phyloP scores from a whole-genome alignment of 1,140 invertebrate species.

The Propsilocerus akamusi region DNA sequence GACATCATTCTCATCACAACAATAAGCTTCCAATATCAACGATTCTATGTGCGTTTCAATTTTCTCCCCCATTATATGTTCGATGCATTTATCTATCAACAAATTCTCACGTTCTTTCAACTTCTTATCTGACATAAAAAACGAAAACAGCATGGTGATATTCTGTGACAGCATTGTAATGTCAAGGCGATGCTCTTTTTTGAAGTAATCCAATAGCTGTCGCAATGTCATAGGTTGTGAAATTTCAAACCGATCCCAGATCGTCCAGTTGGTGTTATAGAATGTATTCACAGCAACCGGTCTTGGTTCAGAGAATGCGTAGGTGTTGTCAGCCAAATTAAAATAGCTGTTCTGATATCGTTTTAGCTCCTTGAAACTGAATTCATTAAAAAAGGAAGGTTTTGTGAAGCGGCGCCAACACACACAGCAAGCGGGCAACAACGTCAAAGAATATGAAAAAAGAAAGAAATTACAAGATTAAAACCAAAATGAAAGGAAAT shows the following conservation, averaged over 20 bases:
- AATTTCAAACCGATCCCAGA: constrained; percentile 1
- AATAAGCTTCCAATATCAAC: background rate
- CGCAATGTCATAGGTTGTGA: background rate
- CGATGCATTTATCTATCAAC: background rate
- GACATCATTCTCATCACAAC: background rate
- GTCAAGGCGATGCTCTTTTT: background rate
- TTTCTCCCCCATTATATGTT: background rate
- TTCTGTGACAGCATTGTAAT: background rate
- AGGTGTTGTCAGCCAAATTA: background rate
- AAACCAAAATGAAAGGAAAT: too few relatives aligned
- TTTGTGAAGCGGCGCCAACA: too few relatives aligned
- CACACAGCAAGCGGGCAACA: too few relatives aligned
- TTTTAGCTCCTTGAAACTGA: background rate
- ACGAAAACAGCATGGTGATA: background rate
- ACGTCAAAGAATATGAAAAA: too few relatives aligned
- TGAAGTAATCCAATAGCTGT: background rate
- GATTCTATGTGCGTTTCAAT: background rate
- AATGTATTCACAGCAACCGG: background rate
- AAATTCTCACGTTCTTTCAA: background rate
- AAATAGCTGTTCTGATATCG: background rate
- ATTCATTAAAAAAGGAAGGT: background rate
- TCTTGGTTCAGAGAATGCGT: background rate
- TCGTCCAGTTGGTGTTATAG: background rate
- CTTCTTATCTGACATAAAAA: background rate
- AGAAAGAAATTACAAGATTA: too few relatives aligned